These are phyloP conservation scores for Patagioenas fasciata DNA, from an alignment of 2,113 vertebrate species.

Conservation along the genomic window DNA sequence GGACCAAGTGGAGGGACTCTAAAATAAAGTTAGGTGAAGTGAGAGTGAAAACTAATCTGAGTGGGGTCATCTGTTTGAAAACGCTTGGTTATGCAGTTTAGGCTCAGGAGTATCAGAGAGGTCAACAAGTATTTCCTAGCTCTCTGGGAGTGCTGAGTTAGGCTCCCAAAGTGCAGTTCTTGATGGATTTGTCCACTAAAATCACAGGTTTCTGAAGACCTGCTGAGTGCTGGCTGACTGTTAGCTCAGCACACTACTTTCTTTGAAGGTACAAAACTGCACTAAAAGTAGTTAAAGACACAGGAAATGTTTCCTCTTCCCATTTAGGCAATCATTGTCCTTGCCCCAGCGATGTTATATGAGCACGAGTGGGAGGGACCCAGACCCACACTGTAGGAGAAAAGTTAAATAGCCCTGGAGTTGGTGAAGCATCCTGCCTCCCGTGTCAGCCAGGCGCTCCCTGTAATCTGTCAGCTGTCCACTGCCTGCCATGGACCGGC, in stretches of 20 bases:
- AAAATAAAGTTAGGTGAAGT: neutral
- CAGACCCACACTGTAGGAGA: neutral
- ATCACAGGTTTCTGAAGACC: neutral
- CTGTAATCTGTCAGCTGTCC: conserved; percentile 51
- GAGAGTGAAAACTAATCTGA: neutral
- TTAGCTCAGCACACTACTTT: neutral
- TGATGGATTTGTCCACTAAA: neutral
- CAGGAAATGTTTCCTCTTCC: conserved; percentile 67
- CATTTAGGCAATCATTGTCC: conserved; percentile 46
- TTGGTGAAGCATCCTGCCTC: neutral
- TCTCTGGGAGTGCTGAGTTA: neutral
- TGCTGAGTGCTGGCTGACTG: neutral
- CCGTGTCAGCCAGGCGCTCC: neutral
- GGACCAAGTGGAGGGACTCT: neutral
- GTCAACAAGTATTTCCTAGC: neutral
- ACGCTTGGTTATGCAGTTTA: neutral
- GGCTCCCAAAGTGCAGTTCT: neutral
- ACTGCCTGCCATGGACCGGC: conserved; percentile 4
- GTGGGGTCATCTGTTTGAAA: neutral
- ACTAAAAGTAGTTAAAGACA: conserved; percentile 50
- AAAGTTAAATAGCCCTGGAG: conserved; percentile 4
- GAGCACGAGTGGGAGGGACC: neutral
- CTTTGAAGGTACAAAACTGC: conserved; percentile 56
- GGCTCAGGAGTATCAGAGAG: neutral
- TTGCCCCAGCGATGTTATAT: conserved; percentile 54